Conservation (phyloP, 2,113 vertebrate species). For the Oreamnos americanus region DNA sequence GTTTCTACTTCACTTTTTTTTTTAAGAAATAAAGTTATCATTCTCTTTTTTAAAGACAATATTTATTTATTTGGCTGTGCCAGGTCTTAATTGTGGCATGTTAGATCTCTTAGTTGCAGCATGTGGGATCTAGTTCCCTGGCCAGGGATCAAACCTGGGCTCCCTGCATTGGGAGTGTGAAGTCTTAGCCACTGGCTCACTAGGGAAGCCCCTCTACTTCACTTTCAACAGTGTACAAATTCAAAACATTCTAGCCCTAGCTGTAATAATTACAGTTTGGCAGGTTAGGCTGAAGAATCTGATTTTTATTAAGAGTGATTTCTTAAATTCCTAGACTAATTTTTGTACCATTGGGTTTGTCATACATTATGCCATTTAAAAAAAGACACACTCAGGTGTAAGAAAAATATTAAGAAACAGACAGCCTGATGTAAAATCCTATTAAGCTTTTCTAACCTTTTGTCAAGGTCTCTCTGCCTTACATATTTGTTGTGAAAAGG, state of each 20-base stretch:
- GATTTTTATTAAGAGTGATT: constrained; percentile 5
- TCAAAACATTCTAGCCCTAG: background rate
- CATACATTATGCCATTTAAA: background rate
- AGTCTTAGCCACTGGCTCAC: background rate
- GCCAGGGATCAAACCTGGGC: background rate
- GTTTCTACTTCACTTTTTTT: background rate
- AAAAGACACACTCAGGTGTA: background rate
- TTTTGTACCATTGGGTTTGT: background rate
- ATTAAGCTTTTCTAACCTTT: background rate
- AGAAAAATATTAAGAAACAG: background rate
- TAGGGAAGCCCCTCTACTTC: background rate
- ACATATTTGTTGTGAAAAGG: constrained; percentile 7
- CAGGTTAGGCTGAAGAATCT: background rate
- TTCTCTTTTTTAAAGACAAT: background rate
- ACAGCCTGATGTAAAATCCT: constrained; percentile 1
- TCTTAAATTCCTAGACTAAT: background rate
- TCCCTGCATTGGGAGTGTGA: background rate
- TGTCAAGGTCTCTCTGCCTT: constrained; percentile 26
- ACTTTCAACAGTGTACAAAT: background rate
- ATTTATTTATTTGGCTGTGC: background rate
- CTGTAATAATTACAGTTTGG: background rate
- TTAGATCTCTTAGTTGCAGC: background rate
- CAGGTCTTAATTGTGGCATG: background rate
- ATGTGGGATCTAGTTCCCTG: background rate
- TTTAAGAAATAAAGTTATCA: background rate